These are phyloP conservation scores for Zophobas atratus DNA, from an alignment of 1,140 invertebrate genomes.

Conservation along the genomic window DNA sequence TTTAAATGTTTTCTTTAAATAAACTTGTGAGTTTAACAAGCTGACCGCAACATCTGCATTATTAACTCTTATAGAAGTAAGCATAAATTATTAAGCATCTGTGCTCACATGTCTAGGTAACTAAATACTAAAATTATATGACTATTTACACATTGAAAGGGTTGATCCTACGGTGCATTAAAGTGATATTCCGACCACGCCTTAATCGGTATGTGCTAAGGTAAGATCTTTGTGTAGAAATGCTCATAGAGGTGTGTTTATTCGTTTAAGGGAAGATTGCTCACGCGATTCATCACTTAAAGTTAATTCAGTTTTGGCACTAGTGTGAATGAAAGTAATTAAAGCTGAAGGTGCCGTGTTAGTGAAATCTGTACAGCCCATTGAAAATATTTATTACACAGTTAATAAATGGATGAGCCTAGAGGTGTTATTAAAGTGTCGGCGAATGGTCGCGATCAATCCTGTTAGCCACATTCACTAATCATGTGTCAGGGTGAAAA, in stretches of 20 bases:
- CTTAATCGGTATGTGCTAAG: neutral
- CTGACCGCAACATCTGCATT: too few species aligned
- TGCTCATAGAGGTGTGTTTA: constrained; percentile 20
- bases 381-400: constrained; percentile 47
- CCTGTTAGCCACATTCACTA: constrained; percentile 52
- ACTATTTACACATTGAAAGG: too few species aligned
- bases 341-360: constrained; percentile 38
- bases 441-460: constrained; percentile 53
- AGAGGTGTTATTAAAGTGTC: constrained; percentile 55
- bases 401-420: constrained; percentile 50
- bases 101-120: too few species aligned
- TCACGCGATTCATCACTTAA: constrained; percentile 48
- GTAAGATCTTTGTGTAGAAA: neutral
- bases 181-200: neutral
- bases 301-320: constrained; percentile 30
- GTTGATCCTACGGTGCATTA: too few species aligned
- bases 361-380: constrained; percentile 38
- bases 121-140: too few species aligned
- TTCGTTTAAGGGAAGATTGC: constrained; percentile 30
- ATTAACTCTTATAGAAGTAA: too few species aligned
- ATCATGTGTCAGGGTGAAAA: constrained; percentile 54
- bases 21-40: too few species aligned
- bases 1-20: too few species aligned
- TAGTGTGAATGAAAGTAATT: constrained; percentile 42
- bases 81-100: too few species aligned